Conservation (phyloP, 2,888 invertebrate genomes). For the Mylabris sibirica region DNA sequence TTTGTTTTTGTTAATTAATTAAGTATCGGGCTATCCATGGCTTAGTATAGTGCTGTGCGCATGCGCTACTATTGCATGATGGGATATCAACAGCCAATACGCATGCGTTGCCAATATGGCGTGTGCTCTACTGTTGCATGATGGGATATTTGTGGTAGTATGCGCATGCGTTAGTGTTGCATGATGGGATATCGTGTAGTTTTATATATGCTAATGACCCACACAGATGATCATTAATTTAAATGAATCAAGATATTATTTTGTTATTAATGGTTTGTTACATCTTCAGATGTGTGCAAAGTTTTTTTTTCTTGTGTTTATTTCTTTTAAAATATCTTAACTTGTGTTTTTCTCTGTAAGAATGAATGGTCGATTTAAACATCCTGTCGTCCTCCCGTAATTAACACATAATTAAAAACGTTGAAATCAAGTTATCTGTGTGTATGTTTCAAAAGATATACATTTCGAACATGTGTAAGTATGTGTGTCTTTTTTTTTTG, state of each 20-base stretch:
- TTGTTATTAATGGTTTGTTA: neutral
- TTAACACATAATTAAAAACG: constrained; percentile 53
- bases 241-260: constrained; percentile 17
- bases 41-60: neutral
- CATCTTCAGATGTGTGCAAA: neutral
- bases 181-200: too few species aligned
- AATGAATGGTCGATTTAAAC: constrained; percentile 51
- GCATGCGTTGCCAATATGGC: neutral
- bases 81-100: too few species aligned
- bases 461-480: neutral
- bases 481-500: constrained; percentile 14
- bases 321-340: neutral
- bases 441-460: constrained; percentile 18
- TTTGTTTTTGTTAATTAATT: neutral
- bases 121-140: neutral
- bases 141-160: too few species aligned
- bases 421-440: constrained; percentile 47
- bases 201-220: neutral
- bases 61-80: neutral
- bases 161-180: neutral
- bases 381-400: constrained; percentile 52
- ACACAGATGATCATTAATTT: neutral
- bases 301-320: neutral
- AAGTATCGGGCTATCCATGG: too few species aligned
- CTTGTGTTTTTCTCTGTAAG: constrained; percentile 6